phyloP scores from a whole-genome alignment of 2,797 vertebrate species.

The Rhynchotus rufescens region DNA sequence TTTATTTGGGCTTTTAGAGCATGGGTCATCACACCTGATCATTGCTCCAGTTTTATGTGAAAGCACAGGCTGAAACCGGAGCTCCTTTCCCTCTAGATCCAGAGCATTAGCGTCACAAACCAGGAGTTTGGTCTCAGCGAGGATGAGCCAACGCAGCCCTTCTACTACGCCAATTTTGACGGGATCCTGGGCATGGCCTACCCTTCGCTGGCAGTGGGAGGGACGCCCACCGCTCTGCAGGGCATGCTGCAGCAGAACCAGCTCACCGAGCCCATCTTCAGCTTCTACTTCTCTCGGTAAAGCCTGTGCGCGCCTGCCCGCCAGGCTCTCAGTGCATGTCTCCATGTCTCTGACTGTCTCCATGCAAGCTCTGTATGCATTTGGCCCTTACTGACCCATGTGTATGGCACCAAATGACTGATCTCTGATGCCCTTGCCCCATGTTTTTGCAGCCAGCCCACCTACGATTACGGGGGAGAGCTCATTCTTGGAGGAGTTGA shows the following conservation, averaged over 20 bases:
- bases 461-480: constrained; percentile 73
- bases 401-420: rapidly evolving
- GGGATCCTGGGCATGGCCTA: constrained; percentile 85
- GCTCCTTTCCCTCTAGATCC: constrained; percentile 67
- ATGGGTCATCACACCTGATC: neutral
- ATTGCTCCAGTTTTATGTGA: neutral
- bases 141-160: constrained; percentile 76
- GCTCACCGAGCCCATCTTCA: constrained; percentile 79
- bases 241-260: constrained; percentile 76
- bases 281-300: constrained; percentile 84
- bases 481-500: constrained; percentile 81
- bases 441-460: constrained; percentile 68
- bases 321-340: rapidly evolving
- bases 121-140: constrained; percentile 85
- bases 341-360: neutral
- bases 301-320: rapidly evolving
- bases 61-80: rapidly evolving
- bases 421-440: neutral
- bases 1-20: neutral
- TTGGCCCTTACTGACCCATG: rapidly evolving
- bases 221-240: constrained; percentile 66
- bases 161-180: constrained; percentile 79
- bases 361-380: rapidly evolving
- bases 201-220: constrained; percentile 69
- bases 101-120: constrained; percentile 71